These are phyloP conservation scores for Halcyon smyrnensis DNA, from an alignment of 2,797 vertebrate species.

Conservation along the genomic window DNA sequence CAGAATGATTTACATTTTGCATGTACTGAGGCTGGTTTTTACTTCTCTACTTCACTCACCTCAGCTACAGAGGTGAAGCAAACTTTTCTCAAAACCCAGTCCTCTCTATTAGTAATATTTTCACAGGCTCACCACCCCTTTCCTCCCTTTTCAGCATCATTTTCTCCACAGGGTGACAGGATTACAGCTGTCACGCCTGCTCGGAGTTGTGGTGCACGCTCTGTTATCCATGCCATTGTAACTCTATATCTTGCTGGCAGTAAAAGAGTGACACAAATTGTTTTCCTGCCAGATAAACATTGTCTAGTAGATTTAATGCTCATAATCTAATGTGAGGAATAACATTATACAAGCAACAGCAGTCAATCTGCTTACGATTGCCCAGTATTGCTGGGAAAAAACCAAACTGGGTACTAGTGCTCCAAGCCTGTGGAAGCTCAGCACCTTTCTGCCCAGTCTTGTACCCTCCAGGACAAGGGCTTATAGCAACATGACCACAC, in stretches of 20 bases:
- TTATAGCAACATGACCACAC: background rate
- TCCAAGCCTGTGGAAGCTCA: background rate
- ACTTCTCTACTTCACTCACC: background rate
- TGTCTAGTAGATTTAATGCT: conserved; percentile 48
- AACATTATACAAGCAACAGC: conserved; percentile 4
- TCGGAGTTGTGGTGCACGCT: background rate
- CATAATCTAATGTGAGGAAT: conserved; percentile 32
- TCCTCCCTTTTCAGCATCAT: background rate
- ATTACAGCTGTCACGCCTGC: background rate
- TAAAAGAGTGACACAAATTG: conserved; percentile 50
- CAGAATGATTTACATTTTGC: background rate
- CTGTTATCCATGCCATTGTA: conserved; percentile 16
- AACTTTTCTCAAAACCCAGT: background rate
- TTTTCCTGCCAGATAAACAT: conserved; percentile 41
- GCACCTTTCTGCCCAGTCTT: background rate
- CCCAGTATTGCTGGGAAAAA: background rate
- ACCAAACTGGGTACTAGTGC: background rate
- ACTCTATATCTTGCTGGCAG: conserved; percentile 26
- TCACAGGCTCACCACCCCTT: background rate
- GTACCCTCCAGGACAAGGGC: background rate
- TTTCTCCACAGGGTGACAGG: conserved; percentile 7
- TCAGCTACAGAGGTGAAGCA: background rate
- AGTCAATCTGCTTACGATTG: background rate
- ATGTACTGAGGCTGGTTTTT: background rate
- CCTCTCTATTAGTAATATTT: background rate